phyloP scores from a whole-genome alignment of 2,797 vertebrate genomes.

The Coregonus suidteri region DNA sequence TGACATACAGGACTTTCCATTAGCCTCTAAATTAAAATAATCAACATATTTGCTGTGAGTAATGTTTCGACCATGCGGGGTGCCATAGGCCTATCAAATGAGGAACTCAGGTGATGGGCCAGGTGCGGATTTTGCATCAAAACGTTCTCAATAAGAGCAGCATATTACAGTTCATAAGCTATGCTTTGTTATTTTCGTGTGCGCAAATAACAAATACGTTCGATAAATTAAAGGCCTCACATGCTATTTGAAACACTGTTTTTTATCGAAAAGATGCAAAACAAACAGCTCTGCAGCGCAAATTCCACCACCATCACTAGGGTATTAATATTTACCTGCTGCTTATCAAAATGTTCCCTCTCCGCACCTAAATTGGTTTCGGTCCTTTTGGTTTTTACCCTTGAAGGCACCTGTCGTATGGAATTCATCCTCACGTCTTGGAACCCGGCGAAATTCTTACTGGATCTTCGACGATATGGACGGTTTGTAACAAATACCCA shows the following conservation, averaged over 20 bases:
- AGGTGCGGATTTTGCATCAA: background rate
- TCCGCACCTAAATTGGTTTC: conserved; percentile 89
- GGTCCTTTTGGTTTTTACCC: conserved; percentile 83
- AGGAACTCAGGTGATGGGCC: background rate
- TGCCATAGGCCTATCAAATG: background rate
- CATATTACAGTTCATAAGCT: background rate
- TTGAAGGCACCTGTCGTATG: conserved; percentile 86
- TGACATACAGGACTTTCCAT: background rate
- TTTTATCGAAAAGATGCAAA: background rate
- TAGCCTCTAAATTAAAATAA: too few species aligned
- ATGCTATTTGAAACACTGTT: background rate
- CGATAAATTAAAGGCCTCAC: background rate
- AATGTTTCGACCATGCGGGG: background rate
- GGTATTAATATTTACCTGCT: conserved; percentile 80
- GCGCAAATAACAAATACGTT: background rate
- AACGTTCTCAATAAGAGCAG: background rate
- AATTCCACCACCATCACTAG: background rate
- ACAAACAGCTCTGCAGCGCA: background rate
- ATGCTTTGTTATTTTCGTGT: background rate
- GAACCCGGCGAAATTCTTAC: background rate
- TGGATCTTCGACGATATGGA: background rate
- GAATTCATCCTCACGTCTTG: conserved; percentile 81
- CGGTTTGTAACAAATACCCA: background rate
- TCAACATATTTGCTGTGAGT: background rate
- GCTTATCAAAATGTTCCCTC: conserved; percentile 93